Evolutionary conservation across 2,888 invertebrate species (phyloP).

Genomic region (Cephonodes hylas): DNA sequence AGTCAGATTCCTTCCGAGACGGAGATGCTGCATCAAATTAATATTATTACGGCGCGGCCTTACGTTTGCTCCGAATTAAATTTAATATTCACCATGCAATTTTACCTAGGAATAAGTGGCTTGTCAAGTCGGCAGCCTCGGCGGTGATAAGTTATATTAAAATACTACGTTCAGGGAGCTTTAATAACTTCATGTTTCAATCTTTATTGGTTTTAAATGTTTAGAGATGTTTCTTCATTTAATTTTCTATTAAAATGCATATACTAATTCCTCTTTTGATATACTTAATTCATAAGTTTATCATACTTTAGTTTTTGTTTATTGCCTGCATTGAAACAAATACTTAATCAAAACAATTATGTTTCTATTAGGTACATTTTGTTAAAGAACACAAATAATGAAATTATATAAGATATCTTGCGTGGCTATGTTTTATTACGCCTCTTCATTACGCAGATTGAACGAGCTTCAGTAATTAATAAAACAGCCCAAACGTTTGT

Average conservation of each 20-base stretch:
- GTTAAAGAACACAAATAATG: background rate
- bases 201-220: background rate
- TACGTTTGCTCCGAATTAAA: background rate
- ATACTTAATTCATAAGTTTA: no score
- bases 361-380: background rate
- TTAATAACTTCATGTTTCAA: background rate
- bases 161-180: background rate
- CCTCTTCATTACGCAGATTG: slow-evolving; percentile 1
- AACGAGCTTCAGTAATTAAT: background rate
- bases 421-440: background rate
- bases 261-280: no score
- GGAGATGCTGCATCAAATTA: slow-evolving; percentile 8
- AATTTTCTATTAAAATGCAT: background rate
- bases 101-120: background rate
- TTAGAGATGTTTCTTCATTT: background rate
- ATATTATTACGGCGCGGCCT: background rate
- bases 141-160: background rate
- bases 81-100: background rate
- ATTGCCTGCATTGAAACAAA: no score
- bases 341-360: no score
- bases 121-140: background rate
- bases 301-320: no score
- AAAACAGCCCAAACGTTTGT: background rate
- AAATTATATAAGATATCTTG: background rate
- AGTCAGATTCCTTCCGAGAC: background rate